Evolutionary conservation across 2,888 invertebrate genomes (phyloP).

Genomic region (Agonopterix arenella): DNA sequence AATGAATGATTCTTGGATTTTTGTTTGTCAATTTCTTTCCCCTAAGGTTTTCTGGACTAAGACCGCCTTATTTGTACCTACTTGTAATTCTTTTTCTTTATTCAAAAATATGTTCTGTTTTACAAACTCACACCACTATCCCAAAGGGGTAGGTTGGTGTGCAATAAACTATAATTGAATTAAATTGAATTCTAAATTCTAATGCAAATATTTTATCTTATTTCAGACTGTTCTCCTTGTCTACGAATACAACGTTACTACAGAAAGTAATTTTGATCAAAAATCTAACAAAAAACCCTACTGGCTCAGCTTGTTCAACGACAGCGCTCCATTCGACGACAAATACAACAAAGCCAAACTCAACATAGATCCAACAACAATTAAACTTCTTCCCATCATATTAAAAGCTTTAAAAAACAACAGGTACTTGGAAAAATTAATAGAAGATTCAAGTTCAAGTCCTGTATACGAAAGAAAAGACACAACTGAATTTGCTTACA

Average conservation of each 20-base stretch:
- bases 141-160: too few species aligned
- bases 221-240: conserved; percentile 57
- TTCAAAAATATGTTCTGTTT: too few species aligned
- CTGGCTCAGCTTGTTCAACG: conserved; percentile 46
- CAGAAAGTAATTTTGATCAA: conserved; percentile 21
- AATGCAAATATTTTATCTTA: conserved; percentile 9
- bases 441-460: conserved; percentile 37
- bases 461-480: conserved; percentile 23
- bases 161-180: too few species aligned
- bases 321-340: conserved; percentile 26
- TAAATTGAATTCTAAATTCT: too few species aligned
- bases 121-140: too few species aligned
- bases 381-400: conserved; percentile 47
- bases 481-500: conserved; percentile 29
- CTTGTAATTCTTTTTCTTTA: too few species aligned
- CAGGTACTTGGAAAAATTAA: conserved; percentile 35
- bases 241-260: conserved; percentile 47
- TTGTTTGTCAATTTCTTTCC: too few species aligned
- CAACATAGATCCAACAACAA: conserved; percentile 33
- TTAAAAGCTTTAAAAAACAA: conserved; percentile 50
- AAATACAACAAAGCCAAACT: conserved; percentile 32
- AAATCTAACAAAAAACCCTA: conserved; percentile 22
- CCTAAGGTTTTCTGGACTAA: too few species aligned
- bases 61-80: too few species aligned
- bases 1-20: too few species aligned